Base-by-base conservation (phyloP, 92 coral and sea anemone genomes). In the Epizoanthus fatuus region DNA sequence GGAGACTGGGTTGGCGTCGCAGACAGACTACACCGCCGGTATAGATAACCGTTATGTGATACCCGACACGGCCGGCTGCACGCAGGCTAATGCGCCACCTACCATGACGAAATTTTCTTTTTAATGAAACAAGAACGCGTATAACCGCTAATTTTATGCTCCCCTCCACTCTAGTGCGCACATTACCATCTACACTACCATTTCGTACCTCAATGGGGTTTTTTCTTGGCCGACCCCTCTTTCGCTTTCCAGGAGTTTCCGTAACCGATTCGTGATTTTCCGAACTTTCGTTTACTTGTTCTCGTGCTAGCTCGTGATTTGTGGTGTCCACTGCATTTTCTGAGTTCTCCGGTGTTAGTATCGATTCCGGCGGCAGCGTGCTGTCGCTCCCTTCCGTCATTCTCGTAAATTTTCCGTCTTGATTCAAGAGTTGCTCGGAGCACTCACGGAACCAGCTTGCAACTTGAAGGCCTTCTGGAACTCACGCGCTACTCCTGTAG, bases 211-310 rank as follows among this genome's bases (percentile, higher is more conserved):
- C 96, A 13, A 89, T 82, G 29, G 87, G 90, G 60, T 84, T 83
- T 72, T 90, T 96, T 70, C 89, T 81, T 63, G 98, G 96, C 69
- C 96, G 84, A 32, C 98, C 98, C 72, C 95, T 72, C 86, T 93
- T 96, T 19, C 93, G 91, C 65, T 92, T 94, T 56, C 81, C 90
- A 64, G 92, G 88, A 51, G 90, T 72, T 84, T 87, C 87, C 89
- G 79, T 73, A 51, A 62, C 82, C 70, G 70, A 38, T 55, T 84
- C 77, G 62, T 63, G 92, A 65, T 76, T 85, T 75, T 80, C 90
- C 77, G 88, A 69, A 60, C 56, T 84, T 49, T 94, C 91, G 81
- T 86, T 69, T 73, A 66, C 82, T 38, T 89, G 64, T 90, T 90
- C 84, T 86, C 77, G 91, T 15, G 75, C 57, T 9, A 19, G 11